phyloP scores from a whole-genome alignment of 2,888 invertebrate genomes.

The Pegoplata infirma region DNA sequence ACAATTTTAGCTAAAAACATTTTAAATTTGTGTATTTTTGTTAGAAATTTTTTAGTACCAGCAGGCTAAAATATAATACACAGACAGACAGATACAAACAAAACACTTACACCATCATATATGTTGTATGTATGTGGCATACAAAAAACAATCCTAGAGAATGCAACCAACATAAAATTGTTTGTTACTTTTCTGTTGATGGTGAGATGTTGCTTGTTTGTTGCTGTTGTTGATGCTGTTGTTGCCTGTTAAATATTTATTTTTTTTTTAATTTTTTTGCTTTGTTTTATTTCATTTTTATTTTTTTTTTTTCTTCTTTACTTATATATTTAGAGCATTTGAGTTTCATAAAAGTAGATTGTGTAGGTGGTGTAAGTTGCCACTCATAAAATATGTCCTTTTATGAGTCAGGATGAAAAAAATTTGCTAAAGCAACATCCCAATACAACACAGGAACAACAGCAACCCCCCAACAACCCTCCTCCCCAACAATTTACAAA shows the following conservation, averaged over 20 bases:
- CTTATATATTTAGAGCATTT: conserved; percentile 27
- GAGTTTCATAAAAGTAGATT: conserved; percentile 22
- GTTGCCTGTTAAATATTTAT: conserved; percentile 8
- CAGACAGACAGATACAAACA: background rate
- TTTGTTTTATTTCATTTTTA: conserved; percentile 10
- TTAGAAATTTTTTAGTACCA: conserved; percentile 11
- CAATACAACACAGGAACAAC: no score
- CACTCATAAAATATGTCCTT: conserved; percentile 62
- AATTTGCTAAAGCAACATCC: no score
- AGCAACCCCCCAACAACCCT: background rate
- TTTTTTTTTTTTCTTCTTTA: background rate
- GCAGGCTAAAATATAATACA: conserved; percentile 4
- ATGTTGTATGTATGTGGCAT: background rate
- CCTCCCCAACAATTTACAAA: background rate
- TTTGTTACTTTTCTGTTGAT: conserved; percentile 43
- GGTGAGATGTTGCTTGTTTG: conserved; percentile 2
- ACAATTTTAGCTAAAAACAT: conserved; percentile 8
- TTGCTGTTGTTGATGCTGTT: background rate
- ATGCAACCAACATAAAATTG: conserved; percentile 48
- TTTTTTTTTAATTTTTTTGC: conserved; percentile 5
- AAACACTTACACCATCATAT: conserved; percentile 13
- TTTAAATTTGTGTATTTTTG: conserved; percentile 28
- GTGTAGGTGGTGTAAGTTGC: conserved; percentile 54
- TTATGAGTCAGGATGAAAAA: conserved; percentile 43
- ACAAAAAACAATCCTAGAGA: conserved; percentile 1